These are phyloP conservation scores for Lithobates pipiens DNA, from an alignment of 2,797 vertebrate genomes.

Conservation along the genomic window DNA sequence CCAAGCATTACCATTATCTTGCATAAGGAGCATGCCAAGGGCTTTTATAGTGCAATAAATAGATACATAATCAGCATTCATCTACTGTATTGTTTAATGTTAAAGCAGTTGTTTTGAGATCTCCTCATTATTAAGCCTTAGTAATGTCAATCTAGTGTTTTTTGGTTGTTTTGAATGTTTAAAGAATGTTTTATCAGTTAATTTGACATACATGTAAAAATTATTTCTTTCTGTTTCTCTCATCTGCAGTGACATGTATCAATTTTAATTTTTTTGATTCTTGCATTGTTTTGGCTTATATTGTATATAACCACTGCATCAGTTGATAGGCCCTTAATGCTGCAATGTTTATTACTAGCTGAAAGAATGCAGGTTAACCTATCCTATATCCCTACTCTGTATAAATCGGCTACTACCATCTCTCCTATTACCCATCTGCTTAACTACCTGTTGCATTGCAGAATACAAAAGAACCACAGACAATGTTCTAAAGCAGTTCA, in stretches of 20 bases:
- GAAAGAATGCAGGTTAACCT: slow-evolving; percentile 20
- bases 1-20: slow-evolving; percentile 96
- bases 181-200: slow-evolving; percentile 41
- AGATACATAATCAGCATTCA: slow-evolving; percentile 25
- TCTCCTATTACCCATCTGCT: neutral
- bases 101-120: slow-evolving; percentile 30
- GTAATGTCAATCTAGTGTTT: slow-evolving; percentile 43
- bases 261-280: neutral
- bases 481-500: neutral
- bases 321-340: slow-evolving; percentile 51
- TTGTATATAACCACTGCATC: slow-evolving; percentile 11
- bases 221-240: neutral
- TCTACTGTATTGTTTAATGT: slow-evolving; percentile 32
- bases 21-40: slow-evolving; percentile 76
- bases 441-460: neutral
- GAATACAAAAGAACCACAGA: neutral
- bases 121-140: slow-evolving; percentile 35
- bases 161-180: slow-evolving; percentile 46
- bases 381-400: neutral
- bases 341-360: slow-evolving; percentile 53
- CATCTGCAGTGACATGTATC: neutral
- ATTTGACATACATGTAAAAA: slow-evolving; percentile 38
- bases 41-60: slow-evolving; percentile 26
- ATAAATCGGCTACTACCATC: neutral
- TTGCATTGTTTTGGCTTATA: slow-evolving; percentile 32